A percentile compares a stretch with the other conserved stretches of the same genome.
phyloP scores from a whole-genome alignment of 92 coral and sea anemone genomes.

The Heliopora coerulea region DNA sequence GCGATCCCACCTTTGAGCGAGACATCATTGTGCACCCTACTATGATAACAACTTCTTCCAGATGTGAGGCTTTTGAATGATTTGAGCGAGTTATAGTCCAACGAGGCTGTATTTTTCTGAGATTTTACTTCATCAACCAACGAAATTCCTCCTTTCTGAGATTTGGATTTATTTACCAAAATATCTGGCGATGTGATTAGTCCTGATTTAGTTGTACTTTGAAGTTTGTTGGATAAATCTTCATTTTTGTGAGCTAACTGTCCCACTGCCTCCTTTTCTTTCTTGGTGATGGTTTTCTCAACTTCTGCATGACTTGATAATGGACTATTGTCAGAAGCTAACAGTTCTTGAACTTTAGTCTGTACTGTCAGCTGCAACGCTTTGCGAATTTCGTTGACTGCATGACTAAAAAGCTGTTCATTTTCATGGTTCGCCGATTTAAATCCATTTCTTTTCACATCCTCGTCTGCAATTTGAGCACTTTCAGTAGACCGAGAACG shows the following conservation, averaged over 20 bases:
- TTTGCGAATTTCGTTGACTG: conserved; percentile 21
- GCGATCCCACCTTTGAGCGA: conserved; percentile 37
- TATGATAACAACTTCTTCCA: conserved; percentile 17
- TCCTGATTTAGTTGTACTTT: neutral
- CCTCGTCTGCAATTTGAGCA: neutral
- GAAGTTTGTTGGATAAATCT: neutral
- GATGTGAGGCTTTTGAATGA: neutral
- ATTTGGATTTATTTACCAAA: neutral
- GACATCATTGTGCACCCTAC: conserved; percentile 22
- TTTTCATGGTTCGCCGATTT: neutral
- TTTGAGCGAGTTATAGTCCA: neutral
- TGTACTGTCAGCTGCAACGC: conserved; percentile 1
- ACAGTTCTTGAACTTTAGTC: neutral
- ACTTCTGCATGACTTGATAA: neutral
- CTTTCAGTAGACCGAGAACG: neutral
- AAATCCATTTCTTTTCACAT: neutral
- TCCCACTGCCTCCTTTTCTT: neutral
- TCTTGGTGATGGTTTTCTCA: neutral
- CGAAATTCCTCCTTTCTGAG: neutral
- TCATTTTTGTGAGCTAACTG: neutral
- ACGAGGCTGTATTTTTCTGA: neutral
- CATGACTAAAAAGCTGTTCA: conserved; percentile 18
- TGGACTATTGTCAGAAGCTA: neutral
- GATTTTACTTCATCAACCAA: neutral
- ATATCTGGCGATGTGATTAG: neutral